Conservation (phyloP, 2,113 vertebrate genomes). For the Pristiophorus japonicus region DNA sequence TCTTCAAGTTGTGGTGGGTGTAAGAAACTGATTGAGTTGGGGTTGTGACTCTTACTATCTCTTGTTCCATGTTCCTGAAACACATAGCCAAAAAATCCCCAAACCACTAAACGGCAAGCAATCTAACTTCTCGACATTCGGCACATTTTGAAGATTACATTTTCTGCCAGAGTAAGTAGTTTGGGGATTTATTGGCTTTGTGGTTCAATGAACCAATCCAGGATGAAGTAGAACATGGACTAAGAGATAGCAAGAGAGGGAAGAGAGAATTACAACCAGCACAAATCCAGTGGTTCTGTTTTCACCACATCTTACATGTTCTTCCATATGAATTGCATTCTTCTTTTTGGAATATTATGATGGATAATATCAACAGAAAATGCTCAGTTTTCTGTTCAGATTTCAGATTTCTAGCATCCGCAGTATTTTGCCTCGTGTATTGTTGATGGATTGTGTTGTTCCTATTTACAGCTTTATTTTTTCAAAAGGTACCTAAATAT, state of each 20-base stretch:
- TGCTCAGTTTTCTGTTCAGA: not conserved
- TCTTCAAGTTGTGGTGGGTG: constrained; percentile 18
- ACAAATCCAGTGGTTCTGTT: not conserved
- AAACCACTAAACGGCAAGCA: constrained; percentile 1
- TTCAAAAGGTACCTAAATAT: not conserved
- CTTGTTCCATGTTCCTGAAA: constrained; percentile 5
- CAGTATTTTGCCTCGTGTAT: not conserved
- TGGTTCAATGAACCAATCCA: constrained; percentile 31
- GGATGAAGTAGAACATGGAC: constrained; percentile 27
- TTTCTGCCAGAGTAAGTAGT: constrained; percentile 24
- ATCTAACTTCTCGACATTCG: constrained; percentile 30
- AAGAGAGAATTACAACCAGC: not conserved
- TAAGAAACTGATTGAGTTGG: not conserved
- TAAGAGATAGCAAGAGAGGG: not conserved
- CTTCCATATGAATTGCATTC: not conserved
- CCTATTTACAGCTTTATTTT: not conserved
- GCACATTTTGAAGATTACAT: constrained; percentile 29
- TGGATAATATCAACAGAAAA: not conserved
- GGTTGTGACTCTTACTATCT: not conserved
- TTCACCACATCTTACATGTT: constrained; percentile 3
- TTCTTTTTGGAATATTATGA: not conserved
- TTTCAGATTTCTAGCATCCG: not conserved
- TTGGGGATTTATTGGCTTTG: constrained; percentile 30
- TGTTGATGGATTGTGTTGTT: not conserved
- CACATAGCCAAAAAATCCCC: not conserved